These are phyloP conservation scores for Drosophila kurseongensis DNA, from an alignment of 1,140 invertebrate species.

Conservation along the genomic window DNA sequence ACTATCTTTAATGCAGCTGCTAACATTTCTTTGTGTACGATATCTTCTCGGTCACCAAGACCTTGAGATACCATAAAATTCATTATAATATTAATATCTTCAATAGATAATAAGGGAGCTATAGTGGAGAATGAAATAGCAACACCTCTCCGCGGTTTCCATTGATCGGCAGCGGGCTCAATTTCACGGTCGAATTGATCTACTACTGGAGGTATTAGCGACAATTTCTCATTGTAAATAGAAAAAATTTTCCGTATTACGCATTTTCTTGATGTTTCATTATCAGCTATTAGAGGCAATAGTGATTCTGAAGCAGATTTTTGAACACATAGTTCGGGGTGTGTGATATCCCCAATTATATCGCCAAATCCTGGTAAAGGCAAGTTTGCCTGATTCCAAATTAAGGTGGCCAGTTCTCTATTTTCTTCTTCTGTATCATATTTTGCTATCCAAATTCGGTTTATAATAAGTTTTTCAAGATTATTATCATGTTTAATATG, in stretches of 20 bases:
- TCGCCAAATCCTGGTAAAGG: slow-evolving; percentile 86
- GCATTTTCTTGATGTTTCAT: slow-evolving; percentile 86
- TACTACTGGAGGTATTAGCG: slow-evolving; percentile 92
- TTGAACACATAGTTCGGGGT: slow-evolving; percentile 92
- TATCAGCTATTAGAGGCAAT: slow-evolving; percentile 87
- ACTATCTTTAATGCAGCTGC: slow-evolving; percentile 96
- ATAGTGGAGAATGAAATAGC: slow-evolving; percentile 92
- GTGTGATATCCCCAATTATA: slow-evolving; percentile 91
- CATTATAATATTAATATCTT: slow-evolving; percentile 90
- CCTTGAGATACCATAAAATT: slow-evolving; percentile 94
- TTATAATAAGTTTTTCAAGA: slow-evolving; percentile 86
- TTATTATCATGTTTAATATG: slow-evolving; percentile 87
- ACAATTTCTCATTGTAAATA: slow-evolving; percentile 91
- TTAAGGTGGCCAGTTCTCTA: slow-evolving; percentile 87
- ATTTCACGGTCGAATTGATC: slow-evolving; percentile 97
- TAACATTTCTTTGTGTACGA: slow-evolving; percentile 95
- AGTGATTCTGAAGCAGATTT: slow-evolving; percentile 91
- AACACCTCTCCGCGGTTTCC: slow-evolving; percentile 94
- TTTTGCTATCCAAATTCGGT: slow-evolving; percentile 91
- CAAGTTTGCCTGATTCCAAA: slow-evolving; percentile 89
- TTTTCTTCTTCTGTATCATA: slow-evolving; percentile 91
- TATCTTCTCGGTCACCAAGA: slow-evolving; percentile 93
- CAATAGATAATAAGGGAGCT: slow-evolving; percentile 86
- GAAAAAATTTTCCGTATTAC: slow-evolving; percentile 89
- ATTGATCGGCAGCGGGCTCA: slow-evolving; percentile 92